Base-by-base conservation (phyloP, 2,888 invertebrate species). In the Arctia plantaginis region DNA sequence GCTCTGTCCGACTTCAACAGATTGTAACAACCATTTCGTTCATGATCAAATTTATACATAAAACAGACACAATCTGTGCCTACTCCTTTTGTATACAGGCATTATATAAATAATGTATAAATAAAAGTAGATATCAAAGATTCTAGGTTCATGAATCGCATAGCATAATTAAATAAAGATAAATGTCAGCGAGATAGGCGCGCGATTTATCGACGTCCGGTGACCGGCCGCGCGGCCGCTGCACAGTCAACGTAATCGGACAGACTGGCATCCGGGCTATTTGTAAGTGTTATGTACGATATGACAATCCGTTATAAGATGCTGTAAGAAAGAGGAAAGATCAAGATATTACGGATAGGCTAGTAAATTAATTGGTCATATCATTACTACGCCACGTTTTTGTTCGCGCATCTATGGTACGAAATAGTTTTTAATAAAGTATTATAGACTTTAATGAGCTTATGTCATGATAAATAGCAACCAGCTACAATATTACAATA, bases 91-190 rank as follows among this genome's bases (percentile, higher is more conserved):
- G 15, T 47, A 47, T 47, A 47, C 0, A 18, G 18, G 20, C 20
- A 47, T 47, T 6, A 12, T 1, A 41, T 1, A 41, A 41, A 12
- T 12, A 7, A 41, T 51, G 51, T 0, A 51, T 23, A 51, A 51
- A 20, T 51, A 3, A 51, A 23, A 23, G 8, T 47, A 23, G 7
- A 18, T 51, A 65, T 10, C 69, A 77, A 73, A 77, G 76, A 78
- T 66, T 75, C 77, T 71, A 72, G 69, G 79, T 80, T 77, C 77
- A 77, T 76, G 79, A 84, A 85, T 80, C 82, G 77, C 83, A 80
- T 84, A 82, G 87, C 85, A 89, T 92, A 92, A 93, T 93, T 92
- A 93, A 92, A 92, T 89, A 85, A 86, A 90, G 88, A 90, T 93
- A 90, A 92, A 90, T 90, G 90, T 89, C 91, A 88, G 79, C 65